Conservation (phyloP, 2,113 vertebrate species). For the Eidolon helvum region DNA sequence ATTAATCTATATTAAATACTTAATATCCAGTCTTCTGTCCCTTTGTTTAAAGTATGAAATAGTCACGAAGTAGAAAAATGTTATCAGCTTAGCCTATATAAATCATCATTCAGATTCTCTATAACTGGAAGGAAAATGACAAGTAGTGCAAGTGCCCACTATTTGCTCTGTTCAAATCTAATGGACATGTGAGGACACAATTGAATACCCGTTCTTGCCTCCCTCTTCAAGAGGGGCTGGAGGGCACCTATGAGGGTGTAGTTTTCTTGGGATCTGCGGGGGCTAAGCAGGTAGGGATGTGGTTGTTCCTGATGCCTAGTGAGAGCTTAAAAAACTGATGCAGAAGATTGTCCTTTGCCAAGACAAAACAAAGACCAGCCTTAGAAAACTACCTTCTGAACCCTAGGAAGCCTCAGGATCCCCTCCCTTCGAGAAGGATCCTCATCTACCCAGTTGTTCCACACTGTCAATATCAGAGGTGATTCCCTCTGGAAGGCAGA, state of each 20-base stretch:
- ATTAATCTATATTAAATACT: neutral
- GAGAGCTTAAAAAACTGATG: neutral
- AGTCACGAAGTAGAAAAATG: neutral
- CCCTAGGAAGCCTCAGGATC: neutral
- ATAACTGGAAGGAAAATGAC: neutral
- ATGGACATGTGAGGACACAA: rapidly evolving
- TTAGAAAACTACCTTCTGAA: neutral
- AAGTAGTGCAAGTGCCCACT: neutral
- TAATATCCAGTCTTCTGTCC: neutral
- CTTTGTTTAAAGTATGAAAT: neutral
- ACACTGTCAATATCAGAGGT: neutral
- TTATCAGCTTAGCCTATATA: neutral
- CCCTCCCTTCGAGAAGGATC: neutral
- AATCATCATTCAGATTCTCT: neutral
- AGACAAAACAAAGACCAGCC: neutral
- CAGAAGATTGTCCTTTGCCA: neutral
- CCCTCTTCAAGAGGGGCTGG: neutral
- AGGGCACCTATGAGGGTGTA: rapidly evolving
- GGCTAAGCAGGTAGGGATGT: neutral
- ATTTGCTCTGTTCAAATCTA: neutral
- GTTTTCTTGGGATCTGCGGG: neutral
- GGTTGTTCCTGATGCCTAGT: neutral
- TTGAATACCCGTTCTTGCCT: neutral
- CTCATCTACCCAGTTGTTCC: neutral
- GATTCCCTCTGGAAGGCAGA: neutral